Conservation (phyloP, 2,113 vertebrate genomes). For the Odocoileus virginianus region DNA sequence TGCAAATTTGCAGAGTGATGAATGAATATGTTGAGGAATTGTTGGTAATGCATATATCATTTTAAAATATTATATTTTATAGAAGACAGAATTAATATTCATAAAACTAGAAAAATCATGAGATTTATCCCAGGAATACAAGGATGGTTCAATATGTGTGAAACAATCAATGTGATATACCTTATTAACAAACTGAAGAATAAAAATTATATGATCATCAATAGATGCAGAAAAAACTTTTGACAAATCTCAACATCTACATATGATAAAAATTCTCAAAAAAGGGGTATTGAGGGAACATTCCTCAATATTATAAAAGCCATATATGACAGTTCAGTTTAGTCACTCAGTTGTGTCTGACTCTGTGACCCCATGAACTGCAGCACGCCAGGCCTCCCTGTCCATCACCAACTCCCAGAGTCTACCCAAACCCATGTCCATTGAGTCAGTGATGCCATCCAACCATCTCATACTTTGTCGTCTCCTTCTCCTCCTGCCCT, state of each 20-base stretch:
- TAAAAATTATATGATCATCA: background rate
- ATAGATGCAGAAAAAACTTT: background rate
- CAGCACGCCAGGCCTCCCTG: background rate
- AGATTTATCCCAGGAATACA: background rate
- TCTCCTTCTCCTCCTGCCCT: background rate
- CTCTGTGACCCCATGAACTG: background rate
- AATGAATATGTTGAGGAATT: background rate
- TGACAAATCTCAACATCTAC: background rate
- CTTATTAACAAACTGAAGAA: background rate
- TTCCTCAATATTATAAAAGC: background rate
- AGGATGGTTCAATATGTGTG: background rate
- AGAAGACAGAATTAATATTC: background rate
- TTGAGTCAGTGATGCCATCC: background rate
- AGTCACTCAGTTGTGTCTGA: rapidly evolving
- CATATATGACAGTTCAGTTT: background rate
- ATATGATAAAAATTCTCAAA: background rate
- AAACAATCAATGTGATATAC: background rate
- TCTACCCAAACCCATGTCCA: background rate
- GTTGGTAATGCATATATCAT: background rate
- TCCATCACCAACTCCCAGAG: background rate
- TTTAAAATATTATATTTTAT: background rate
- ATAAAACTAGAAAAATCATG: background rate
- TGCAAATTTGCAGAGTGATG: background rate
- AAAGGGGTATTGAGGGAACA: background rate
- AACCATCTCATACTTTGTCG: background rate